A percentile compares a stretch with the other conserved stretches of the same genome.
These are phyloP conservation scores for Otocyon megalotis DNA, from an alignment of 2,113 vertebrate species.

Conservation along the genomic window DNA sequence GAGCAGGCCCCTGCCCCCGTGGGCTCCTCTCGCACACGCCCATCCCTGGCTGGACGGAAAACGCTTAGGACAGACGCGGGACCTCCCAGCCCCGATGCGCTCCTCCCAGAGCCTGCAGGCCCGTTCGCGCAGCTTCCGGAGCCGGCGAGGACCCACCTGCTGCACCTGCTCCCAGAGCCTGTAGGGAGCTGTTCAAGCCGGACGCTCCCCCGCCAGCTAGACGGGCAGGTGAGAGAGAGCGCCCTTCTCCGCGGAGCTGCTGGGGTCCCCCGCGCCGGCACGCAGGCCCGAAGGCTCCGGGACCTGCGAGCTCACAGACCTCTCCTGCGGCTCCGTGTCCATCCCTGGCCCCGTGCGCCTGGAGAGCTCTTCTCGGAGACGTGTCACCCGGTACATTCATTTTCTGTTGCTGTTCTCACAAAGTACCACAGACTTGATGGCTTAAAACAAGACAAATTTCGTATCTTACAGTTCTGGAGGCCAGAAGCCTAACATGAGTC, in stretches of 20 bases:
- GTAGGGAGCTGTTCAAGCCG: not conserved
- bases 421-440: not conserved
- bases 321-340: not conserved
- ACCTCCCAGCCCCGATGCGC: not conserved
- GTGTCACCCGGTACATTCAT: not conserved
- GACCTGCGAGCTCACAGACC: not conserved
- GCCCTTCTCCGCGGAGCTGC: not conserved
- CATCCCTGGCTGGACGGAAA: too few species aligned
- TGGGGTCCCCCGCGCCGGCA: slow-evolving; percentile 38
- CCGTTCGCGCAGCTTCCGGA: not conserved
- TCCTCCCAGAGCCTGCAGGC: too few species aligned
- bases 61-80: rapidly evolving
- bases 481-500: not conserved
- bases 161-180: rapidly evolving
- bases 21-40: not conserved
- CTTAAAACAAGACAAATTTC: not conserved
- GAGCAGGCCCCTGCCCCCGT: not conserved
- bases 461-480: not conserved
- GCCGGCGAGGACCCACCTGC: rapidly evolving
- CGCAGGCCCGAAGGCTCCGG: not conserved
- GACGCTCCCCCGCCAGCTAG: rapidly evolving
- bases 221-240: not conserved
- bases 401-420: not conserved
- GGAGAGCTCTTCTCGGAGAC: not conserved
- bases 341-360: rapidly evolving